Conservation (phyloP, 2,113 vertebrate genomes). For the Pituophis catenifer region DNA sequence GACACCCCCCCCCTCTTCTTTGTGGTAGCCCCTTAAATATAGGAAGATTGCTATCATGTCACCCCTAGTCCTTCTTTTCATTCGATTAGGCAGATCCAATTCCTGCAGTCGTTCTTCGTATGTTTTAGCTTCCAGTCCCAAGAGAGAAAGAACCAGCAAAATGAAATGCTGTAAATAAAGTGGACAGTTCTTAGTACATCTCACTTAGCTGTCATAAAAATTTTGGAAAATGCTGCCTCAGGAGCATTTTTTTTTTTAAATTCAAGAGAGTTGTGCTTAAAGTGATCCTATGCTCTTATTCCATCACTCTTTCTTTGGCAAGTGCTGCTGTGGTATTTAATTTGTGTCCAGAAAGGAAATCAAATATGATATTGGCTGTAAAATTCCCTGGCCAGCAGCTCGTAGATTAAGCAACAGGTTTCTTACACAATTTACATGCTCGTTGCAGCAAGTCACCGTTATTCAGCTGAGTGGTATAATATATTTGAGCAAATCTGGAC, state of each 20-base stretch:
- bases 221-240: background rate
- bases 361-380: fast-evolving
- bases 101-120: background rate
- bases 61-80: background rate
- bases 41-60: background rate
- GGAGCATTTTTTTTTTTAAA: background rate
- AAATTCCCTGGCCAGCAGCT: background rate
- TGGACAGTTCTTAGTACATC: background rate
- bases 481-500: background rate
- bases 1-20: background rate
- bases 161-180: background rate
- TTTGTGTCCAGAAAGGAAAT: fast-evolving
- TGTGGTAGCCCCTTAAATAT: background rate
- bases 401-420: fast-evolving
- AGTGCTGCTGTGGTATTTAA: background rate
- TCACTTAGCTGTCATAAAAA: background rate
- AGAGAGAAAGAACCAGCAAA: background rate
- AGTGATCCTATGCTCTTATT: background rate
- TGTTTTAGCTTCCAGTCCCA: background rate
- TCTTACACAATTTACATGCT: background rate
- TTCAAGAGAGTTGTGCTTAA: background rate
- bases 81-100: background rate
- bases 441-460: background rate
- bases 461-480: fast-evolving
- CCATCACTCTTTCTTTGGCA: background rate